Evolutionary conservation across 2,797 vertebrate genomes (phyloP).

Genomic region (Rhinogobio ventralis): DNA sequence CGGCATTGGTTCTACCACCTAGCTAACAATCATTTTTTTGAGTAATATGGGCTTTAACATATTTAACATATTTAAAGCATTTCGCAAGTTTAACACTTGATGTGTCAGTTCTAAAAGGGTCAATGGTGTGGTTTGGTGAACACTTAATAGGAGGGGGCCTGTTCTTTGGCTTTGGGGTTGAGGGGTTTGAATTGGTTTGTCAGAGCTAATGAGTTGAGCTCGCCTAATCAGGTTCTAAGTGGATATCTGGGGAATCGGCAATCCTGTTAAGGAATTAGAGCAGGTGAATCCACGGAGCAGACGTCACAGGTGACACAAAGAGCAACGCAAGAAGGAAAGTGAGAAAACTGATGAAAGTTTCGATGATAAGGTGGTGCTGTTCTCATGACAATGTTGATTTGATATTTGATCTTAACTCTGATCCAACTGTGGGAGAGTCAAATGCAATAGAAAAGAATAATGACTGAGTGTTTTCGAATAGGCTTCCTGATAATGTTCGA

Average conservation of each 20-base stretch:
- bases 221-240: constrained; percentile 76
- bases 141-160: not conserved
- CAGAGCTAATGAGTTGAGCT: constrained; percentile 79
- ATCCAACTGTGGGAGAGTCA: constrained; percentile 11
- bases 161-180: constrained; percentile 54
- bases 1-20: not conserved
- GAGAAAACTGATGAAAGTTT: not conserved
- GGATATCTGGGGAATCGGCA: constrained; percentile 77
- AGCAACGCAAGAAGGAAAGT: constrained; percentile 30
- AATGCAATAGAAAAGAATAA: not conserved
- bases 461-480: not conserved
- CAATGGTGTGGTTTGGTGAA: not conserved
- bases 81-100: not conserved
- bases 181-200: constrained; percentile 72
- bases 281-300: constrained; percentile 67
- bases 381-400: not conserved
- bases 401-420: not conserved
- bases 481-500: no score
- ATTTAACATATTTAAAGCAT: not conserved
- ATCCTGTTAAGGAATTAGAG: constrained; percentile 82
- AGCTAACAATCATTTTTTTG: not conserved
- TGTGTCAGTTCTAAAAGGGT: not conserved
- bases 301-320: constrained; percentile 72
- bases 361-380: not conserved
- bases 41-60: not conserved